Conservation (phyloP, 2,113 vertebrate species). For the Tiliqua scincoides region DNA sequence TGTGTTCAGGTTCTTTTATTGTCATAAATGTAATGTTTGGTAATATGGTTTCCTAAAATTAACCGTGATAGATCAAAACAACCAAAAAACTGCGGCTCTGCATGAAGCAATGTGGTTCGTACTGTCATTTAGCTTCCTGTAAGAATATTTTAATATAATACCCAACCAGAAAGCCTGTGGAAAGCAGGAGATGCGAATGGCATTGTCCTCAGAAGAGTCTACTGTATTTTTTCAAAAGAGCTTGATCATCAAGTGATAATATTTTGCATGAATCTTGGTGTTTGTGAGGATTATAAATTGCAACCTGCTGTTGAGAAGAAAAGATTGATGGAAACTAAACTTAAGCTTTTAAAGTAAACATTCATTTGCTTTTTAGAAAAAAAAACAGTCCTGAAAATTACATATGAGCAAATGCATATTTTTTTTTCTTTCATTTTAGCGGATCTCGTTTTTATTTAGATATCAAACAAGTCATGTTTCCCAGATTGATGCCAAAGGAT, state of each 20-base stretch:
- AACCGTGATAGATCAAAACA: conserved; percentile 48
- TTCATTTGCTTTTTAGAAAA: conserved; percentile 2
- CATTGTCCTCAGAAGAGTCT: conserved; percentile 37
- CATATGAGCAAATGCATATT: neutral
- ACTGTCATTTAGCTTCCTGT: conserved; percentile 58
- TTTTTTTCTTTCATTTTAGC: neutral
- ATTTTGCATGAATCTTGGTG: conserved; percentile 44
- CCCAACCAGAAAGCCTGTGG: conserved; percentile 39
- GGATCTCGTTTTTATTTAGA: neutral
- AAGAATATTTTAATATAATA: conserved; percentile 54
- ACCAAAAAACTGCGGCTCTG: conserved; percentile 1
- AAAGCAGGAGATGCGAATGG: conserved; percentile 36
- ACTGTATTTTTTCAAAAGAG: conserved; percentile 37
- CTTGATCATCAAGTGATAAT: conserved; percentile 45
- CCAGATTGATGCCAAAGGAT: neutral
- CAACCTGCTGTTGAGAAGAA: conserved; percentile 27
- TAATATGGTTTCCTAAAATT: conserved; percentile 49
- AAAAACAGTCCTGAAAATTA: neutral
- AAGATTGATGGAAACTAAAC: conserved; percentile 26
- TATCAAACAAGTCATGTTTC: neutral
- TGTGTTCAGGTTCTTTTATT: conserved; percentile 11
- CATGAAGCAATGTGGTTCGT: conserved; percentile 40
- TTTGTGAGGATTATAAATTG: conserved; percentile 35
- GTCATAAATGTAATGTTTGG: conserved; percentile 33
- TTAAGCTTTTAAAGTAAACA: conserved; percentile 31